phyloP scores from a whole-genome alignment of 2,113 vertebrate genomes.

The Eptesicus fuscus region DNA sequence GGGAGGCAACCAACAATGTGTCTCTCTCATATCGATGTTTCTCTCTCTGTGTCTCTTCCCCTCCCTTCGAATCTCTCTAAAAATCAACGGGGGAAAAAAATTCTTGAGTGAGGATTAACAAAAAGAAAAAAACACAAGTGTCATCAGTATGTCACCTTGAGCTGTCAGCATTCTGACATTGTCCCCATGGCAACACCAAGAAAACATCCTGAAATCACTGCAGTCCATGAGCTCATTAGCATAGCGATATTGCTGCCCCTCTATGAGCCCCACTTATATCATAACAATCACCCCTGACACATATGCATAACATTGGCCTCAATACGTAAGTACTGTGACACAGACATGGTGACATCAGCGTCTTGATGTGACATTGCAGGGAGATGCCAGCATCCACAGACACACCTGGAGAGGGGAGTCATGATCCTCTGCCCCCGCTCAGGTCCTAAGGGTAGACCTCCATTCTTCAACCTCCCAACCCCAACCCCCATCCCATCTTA shows the following conservation, averaged over 20 bases:
- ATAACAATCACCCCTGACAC: background rate
- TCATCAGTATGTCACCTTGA: background rate
- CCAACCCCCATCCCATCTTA: constrained; percentile 25
- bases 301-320: background rate
- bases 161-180: background rate
- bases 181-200: background rate
- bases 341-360: rapidly evolving
- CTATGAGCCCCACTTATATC: background rate
- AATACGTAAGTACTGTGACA: background rate
- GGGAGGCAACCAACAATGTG: too few species aligned
- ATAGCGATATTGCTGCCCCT: background rate
- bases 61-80: too few species aligned
- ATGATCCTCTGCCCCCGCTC: background rate
- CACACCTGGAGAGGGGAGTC: background rate
- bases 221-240: background rate
- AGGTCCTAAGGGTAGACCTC: background rate
- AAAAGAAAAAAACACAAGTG: too few species aligned
- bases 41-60: too few species aligned
- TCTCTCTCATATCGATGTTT: too few species aligned
- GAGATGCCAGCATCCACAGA: background rate
- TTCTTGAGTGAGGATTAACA: too few species aligned
- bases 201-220: background rate
- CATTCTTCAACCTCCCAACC: background rate
- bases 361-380: background rate
- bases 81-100: too few species aligned